These are phyloP conservation scores for Cygnus atratus DNA, from an alignment of 2,113 vertebrate genomes.

Conservation along the genomic window DNA sequence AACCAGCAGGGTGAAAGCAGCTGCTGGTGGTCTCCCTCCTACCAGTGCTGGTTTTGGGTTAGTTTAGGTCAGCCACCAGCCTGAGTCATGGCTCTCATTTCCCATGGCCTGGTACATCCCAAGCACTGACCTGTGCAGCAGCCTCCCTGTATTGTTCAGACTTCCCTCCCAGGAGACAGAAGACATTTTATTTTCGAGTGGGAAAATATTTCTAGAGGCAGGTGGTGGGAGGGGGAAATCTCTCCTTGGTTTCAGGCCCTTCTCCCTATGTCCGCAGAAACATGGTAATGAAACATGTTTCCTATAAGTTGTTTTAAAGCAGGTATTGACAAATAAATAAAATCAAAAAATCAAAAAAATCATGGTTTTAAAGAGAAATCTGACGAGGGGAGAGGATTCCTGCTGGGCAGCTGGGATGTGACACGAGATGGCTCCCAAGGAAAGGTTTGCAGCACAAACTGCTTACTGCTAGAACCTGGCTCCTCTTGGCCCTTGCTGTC, in stretches of 20 bases:
- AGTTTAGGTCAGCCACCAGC: background rate
- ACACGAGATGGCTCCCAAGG: background rate
- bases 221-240: rapidly evolving
- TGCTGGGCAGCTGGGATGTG: background rate
- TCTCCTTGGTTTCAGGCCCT: background rate
- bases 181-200: background rate
- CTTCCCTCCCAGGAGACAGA: background rate
- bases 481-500: background rate
- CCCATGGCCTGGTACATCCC: background rate
- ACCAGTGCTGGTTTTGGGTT: background rate
- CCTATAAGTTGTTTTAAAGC: background rate
- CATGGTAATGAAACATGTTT: background rate
- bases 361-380: background rate
- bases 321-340: background rate
- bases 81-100: background rate
- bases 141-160: background rate
- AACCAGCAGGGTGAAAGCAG: background rate
- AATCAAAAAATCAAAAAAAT: background rate
- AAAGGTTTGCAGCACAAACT: background rate
- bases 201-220: background rate
- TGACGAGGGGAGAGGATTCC: background rate
- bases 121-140: background rate
- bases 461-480: background rate
- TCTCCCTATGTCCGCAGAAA: background rate
- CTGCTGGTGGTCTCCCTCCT: background rate